Base-by-base conservation (phyloP, 2,797 vertebrate genomes). In the Sebastes aleutianus region DNA sequence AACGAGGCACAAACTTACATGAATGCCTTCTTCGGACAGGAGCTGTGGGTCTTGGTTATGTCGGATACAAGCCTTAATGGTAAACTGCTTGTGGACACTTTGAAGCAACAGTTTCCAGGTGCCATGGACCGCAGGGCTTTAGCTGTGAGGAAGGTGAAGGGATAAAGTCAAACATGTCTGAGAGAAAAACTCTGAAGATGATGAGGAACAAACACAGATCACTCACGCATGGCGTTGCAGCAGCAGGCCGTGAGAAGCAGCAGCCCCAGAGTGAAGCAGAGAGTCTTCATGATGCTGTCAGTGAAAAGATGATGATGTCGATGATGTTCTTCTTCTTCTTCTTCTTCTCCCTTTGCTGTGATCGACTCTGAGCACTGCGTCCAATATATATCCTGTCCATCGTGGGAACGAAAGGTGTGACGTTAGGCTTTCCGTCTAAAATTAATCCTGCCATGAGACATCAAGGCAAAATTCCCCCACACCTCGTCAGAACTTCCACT, bases 191-290 rank as follows among this genome's bases (percentile, higher is more conserved):
- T 32, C 9, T 57, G 14, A 1, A 67, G 4, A 18, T 0, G 4
- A 24, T 1, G 11, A 74, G 4, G 8, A 27, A 56, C 16, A 69
- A 29, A 43, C 32, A 73, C 6, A 62, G 50, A 27, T 20, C 8
- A 85, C 92, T 93, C 74, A 93, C 91, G 77, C 0, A 75, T 36
- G 82, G 87, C 84, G 0, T 84, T 1, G 8, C 70, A 73, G 75
- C 34, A 73, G 53, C 61, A 31, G 31, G 14, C 27, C 0, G 18
- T 3, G 43, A 91, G 54, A 47, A 91, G 76, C 73, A 90, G 65
- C 74, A 92, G 67, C 18, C 81, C 79, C 59, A 90, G 67, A 59
- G 61, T 9, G 12, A 90, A 31, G 65, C 57, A 82, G 32, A 87
- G 11, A 65, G 78, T 82, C 83, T 85, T 92, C 87, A 91, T 91